Evolutionary conservation across 2,888 invertebrate species (phyloP), one percentile per base, ranked within the genome.

Genomic region (Platycheirus albimanus): DNA sequence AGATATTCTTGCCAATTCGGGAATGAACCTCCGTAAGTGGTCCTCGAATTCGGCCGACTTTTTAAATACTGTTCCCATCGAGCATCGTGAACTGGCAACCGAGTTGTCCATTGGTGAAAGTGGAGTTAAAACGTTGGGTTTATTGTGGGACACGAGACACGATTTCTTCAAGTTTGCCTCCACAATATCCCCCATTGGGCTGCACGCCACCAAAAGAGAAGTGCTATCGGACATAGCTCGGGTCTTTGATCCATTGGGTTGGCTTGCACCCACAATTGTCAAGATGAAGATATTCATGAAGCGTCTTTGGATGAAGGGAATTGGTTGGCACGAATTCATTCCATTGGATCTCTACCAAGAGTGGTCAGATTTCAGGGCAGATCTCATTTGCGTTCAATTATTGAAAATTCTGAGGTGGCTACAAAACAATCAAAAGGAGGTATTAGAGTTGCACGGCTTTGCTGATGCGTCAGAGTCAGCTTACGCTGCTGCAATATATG

Each of bases 21-120:
- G 71, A 33, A 67, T 78, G 58, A 61, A 78, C 19, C 67, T 78
- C 1, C 72, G 66, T 0, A 72, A 72, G 19, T 72, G 71, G 78
- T 66, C 78, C 5, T 72, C 66, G 13, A 78, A 78, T 58, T 66
- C 71, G 5, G 1, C 10, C 10, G 78, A 61, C 1, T 54, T 78
- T 13, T 10, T 78, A 7, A 36, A 19, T 8, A 52, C 30, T 1
- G 47, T 61, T 36, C 3, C 24, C n/a, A 5, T 45, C 51, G 67
- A 58, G 10, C 15, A 20, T 67, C 51, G 71, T n/a, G 61, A 66
- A 45, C 11, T n/a, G n/a, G n/a, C n/a, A n/a, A n/a, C n/a, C n/a
- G n/a, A n/a, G n/a, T n/a, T n/a, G n/a, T n/a, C n/a, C 11, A 30
- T 67, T n/a, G 75, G 67, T 13, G 66, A 67, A 6, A 33, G 49